Base-by-base conservation (phyloP, 2,888 invertebrate species). In the Nebria salina region DNA sequence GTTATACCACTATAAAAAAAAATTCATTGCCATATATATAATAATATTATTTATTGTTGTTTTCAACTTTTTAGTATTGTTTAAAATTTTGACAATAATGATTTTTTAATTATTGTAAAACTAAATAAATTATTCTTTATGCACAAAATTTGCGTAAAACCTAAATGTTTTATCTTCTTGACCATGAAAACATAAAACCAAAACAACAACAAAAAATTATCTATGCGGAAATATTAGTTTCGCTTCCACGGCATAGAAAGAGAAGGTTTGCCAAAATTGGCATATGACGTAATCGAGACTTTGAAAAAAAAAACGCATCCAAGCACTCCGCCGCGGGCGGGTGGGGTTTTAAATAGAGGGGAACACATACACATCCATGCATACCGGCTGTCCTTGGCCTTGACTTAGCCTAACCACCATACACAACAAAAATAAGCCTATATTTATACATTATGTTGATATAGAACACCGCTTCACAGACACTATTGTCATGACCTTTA, bases 201-300 rank as follows among this genome's bases (percentile, higher is more conserved):
- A 72, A 34, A 72, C 20, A 34, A 8, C 72, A 72, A 72, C 72
- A 34, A 72, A 72, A 72, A 72, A 34, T 66, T 65, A 79, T 65
- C 78, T 74, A 79, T 79, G 74, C 73, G 78, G 78, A 79, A 79
- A 79, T 79, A 65, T 77, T 64, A 77, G 65, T 77, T 77, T 72
- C 65, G 41, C 15, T 54, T 34, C 54, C 11, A 54, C 13, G 54
- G 54, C 8, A 54, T 54, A 54, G 54, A 68, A 68, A 68, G 43
- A 72, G 72, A 76, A 65, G 3, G 20, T 68, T 68, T 66, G 76
- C 77, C 77, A 64, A 77, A 77, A 77, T 77, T 77, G 72, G 72
- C 64, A 41, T 72, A 77, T 77, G 77, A 77, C 72, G 72, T 77
- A 77, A 77, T n/a, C 8, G 15, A 13, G 70, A 42, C 54, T 15